These are phyloP conservation scores for Styela plicata DNA, from an alignment of 23 tunicate species.

Conservation along the genomic window DNA sequence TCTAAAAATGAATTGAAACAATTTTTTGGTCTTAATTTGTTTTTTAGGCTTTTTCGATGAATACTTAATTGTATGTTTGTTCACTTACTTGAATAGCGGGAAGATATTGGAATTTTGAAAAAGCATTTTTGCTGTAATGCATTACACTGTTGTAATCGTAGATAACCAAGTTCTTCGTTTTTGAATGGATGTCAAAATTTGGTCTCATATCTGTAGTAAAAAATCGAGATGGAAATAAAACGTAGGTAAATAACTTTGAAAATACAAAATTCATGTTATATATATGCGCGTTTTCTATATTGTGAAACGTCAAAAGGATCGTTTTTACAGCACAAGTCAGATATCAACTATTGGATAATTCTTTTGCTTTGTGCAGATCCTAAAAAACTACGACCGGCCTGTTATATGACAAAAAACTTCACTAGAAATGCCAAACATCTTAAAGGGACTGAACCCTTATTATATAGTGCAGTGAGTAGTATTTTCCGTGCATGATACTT, in stretches of 20 bases:
- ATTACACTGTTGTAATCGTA: constrained; percentile 99
- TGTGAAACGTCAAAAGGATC: background rate
- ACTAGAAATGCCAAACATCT: too few relatives aligned
- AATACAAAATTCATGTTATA: background rate
- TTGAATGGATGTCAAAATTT: constrained; percentile 70
- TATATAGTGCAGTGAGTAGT: too few relatives aligned
- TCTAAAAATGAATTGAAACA: background rate
- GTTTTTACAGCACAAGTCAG: too few relatives aligned
- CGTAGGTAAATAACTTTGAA: background rate
- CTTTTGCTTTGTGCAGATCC: too few relatives aligned
- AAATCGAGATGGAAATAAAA: background rate
- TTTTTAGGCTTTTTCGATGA: too few relatives aligned
- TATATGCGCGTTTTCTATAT: background rate
- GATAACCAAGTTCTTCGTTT: constrained; percentile 75
- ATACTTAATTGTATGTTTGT: constrained; percentile 1
- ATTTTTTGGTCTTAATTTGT: too few relatives aligned
- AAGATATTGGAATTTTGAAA: constrained; percentile 84
- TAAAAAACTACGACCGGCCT: too few relatives aligned
- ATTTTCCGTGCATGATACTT: too few relatives aligned
- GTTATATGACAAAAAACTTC: too few relatives aligned
- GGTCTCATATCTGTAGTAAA: constrained; percentile 51
- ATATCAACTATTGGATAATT: too few relatives aligned
- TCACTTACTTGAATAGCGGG: constrained; percentile 86
- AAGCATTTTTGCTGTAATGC: constrained; percentile 92
- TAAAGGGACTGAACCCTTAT: too few relatives aligned